Base-by-base conservation (phyloP, 2,113 vertebrate genomes). In the Scartelaos histophorus region DNA sequence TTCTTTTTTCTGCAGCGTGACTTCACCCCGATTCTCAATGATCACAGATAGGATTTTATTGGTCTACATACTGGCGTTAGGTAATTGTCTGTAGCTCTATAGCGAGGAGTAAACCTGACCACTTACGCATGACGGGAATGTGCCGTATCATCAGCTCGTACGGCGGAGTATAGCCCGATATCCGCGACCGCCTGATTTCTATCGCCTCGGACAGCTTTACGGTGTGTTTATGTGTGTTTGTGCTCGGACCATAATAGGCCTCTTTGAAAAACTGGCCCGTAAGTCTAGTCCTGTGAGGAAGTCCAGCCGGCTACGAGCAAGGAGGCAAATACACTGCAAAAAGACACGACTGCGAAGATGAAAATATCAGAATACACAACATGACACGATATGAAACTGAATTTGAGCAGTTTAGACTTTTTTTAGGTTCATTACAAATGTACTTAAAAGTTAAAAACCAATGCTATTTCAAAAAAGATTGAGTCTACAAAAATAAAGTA, bases 201-300 rank as follows among this genome's bases (percentile, higher is more conserved):
- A 91, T 91, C 91, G 87, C 79, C 71, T 80, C 75, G 0, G 34
- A 82, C 89, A 74, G 67, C 80, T 79, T 80, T 87, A 87, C 75
- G 35, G 70, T 84, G 74, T 84, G 61, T 71, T 60, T 78, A 54
- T 38, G 45, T 51, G 62, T 74, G 82, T 85, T 86, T 85, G 84
- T 87, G 82, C 80, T 91, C 84, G 84, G 83, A 92, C 89, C 91
- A 91, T 92, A 92, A 89, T 90, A 92, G 91, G 91, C 80, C 79
- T 77, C 80, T 76, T 58, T 9, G 56, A 85, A 85, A 82, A 85
- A 86, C 82, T 84, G 81, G 83, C 81, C 80, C 81, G 86, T 90
- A 86, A 88, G 82, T 90, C 81, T 82, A 79, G 82, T 88, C 85
- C 80, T 56, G 69, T 89, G 89, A 90, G 83, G 49, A 71, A 84